Evolutionary conservation across 2,113 vertebrate genomes (phyloP).

Genomic region (Irena cyanogastra): DNA sequence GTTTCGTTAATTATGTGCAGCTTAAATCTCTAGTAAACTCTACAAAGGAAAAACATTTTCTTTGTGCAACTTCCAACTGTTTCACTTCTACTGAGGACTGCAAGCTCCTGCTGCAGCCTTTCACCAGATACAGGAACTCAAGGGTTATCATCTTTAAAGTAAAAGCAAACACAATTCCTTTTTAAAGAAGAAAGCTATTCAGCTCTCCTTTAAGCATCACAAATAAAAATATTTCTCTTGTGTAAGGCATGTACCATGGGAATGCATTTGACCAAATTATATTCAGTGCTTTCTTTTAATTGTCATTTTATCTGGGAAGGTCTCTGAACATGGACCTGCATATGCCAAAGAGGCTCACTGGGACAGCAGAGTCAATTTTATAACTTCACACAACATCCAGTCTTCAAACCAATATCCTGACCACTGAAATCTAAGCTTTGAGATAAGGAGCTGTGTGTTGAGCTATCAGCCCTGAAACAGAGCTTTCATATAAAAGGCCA

Average conservation of each 20-base stretch:
- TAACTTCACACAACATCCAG: not conserved
- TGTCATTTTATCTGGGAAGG: not conserved
- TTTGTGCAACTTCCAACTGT: not conserved
- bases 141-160: not conserved
- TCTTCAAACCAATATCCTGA: not conserved
- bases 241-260: not conserved
- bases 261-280: not conserved
- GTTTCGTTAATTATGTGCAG: not conserved
- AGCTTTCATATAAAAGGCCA: conserved; percentile 27
- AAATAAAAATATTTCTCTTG: not conserved
- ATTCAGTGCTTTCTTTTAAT: not conserved
- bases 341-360: not conserved
- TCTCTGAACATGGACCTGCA: not conserved
- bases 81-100: not conserved
- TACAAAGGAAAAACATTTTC: not conserved
- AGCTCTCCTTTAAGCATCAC: not conserved
- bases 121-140: not conserved
- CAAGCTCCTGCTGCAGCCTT: not conserved
- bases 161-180: not conserved
- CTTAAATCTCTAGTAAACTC: not conserved
- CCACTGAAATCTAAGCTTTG: conserved; percentile 9
- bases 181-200: not conserved
- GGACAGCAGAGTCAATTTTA: conserved; percentile 18
- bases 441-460: conserved; percentile 36
- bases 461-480: conserved; percentile 24